Base-by-base conservation (phyloP, 2,888 invertebrate species). In the Pediacus dermestoides region DNA sequence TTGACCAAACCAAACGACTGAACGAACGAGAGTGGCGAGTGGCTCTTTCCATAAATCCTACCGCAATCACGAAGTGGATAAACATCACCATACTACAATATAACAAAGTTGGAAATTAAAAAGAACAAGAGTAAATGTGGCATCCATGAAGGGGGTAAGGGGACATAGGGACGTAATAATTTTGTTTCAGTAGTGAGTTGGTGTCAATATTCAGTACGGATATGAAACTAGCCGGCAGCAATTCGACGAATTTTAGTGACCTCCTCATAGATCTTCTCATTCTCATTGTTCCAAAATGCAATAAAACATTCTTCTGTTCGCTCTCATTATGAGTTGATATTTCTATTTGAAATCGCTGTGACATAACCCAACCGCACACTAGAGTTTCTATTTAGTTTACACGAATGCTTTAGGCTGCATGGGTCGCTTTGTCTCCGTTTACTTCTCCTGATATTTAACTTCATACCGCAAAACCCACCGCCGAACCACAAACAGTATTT, bases 401-500 rank as follows among this genome's bases (percentile, higher is more conserved):
- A 53, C 54, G 56, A 64, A 48, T 58, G 63, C 64, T 61, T 53
- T 45, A 48, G 62, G 66, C 56, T 60, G 51, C 56, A 60, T 60
- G 58, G 62, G 62, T 63, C 54, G 60, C 66, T 67, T 66, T 67
- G 66, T 66, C 63, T 60, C 55, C 57, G 58, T 62, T 63, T 57
- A 57, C 56, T 52, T 58, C 57, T 54, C 50, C 57, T 52, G 59
- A 60, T 67, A 64, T 68, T 67, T 66, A 64, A 67, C 62, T 66
- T 67, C 48, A 57, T 59, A 58, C 64, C 63, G 53, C 63, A 58
- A 55, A 50, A 50, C 53, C 39, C 50, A 52, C 53, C 53, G 43
- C 49, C 50, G 43, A 48, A 47, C 54, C 57, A 46, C 54, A 49
- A 57, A 57, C 54, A 53, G 48, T 55, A 57, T 58, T 49, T 42